phyloP scores from a whole-genome alignment of 2,888 invertebrate genomes.

The Plutella xylostella region DNA sequence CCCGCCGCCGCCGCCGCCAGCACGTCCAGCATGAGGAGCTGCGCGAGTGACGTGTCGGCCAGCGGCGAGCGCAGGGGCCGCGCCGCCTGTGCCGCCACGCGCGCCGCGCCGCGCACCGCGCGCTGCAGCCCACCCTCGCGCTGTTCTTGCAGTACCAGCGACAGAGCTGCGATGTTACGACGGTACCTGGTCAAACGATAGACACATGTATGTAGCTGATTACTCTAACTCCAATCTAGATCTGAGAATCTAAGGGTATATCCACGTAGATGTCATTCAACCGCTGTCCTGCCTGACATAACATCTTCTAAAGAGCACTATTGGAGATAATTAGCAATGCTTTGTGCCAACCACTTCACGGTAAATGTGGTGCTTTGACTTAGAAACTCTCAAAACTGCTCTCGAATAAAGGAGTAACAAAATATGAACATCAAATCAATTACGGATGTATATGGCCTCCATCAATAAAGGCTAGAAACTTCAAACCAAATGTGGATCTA shows the following conservation, averaged over 20 bases:
- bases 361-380: neutral
- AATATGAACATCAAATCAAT: neutral
- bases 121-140: slow-evolving; percentile 4
- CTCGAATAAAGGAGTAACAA: neutral
- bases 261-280: too few species aligned
- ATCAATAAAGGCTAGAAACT: neutral
- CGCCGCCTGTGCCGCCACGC: slow-evolving; percentile 4
- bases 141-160: slow-evolving; percentile 3
- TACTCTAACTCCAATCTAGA: too few species aligned
- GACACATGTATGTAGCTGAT: too few species aligned
- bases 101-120: slow-evolving; percentile 5
- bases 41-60: neutral
- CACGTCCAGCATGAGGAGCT: slow-evolving; percentile 3
- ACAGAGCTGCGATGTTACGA: neutral
- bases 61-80: slow-evolving; percentile 6
- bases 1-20: neutral
- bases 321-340: neutral
- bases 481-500: too few species aligned
- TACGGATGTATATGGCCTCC: neutral
- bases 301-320: too few species aligned
- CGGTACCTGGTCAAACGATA: slow-evolving; percentile 7
- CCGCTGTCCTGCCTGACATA: too few species aligned
- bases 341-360: neutral
- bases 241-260: too few species aligned
- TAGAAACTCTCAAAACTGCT: neutral